Conservation (phyloP, 2,888 invertebrate genomes). For the Rhyacophila evoluta region DNA sequence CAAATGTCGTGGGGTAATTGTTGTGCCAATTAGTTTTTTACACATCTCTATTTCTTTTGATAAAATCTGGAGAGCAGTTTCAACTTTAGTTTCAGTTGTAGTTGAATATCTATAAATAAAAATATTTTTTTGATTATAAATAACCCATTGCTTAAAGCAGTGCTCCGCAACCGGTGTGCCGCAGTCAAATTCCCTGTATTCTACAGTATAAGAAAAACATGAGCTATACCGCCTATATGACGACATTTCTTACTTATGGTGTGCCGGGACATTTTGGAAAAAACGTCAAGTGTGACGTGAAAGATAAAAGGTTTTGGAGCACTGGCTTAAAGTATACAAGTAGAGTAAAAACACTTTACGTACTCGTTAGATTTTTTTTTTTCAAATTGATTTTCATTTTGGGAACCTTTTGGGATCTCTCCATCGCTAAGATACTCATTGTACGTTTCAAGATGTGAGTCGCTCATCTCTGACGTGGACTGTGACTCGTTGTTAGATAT, state of each 20-base stretch:
- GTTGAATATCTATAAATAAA: neutral
- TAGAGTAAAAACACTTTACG: no score
- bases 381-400: neutral
- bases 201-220: no score
- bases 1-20: neutral
- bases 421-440: slow-evolving; percentile 51
- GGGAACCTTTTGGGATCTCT: slow-evolving; percentile 42
- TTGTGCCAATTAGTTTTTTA: slow-evolving; percentile 3
- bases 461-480: neutral
- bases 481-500: slow-evolving; percentile 29
- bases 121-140: no score
- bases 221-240: no score
- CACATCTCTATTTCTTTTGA: slow-evolving; percentile 41
- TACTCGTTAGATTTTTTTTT: neutral
- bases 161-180: no score
- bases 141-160: no score
- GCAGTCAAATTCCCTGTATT: no score
- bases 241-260: no score
- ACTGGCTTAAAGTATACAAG: no score
- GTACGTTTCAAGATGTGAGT: neutral
- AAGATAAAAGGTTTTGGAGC: no score
- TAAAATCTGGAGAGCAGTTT: slow-evolving; percentile 36
- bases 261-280: no score
- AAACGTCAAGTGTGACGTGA: no score
- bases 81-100: slow-evolving; percentile 19